Evolutionary conservation across 2,888 invertebrate species (phyloP).

Genomic region (Microdon myrmicae): DNA sequence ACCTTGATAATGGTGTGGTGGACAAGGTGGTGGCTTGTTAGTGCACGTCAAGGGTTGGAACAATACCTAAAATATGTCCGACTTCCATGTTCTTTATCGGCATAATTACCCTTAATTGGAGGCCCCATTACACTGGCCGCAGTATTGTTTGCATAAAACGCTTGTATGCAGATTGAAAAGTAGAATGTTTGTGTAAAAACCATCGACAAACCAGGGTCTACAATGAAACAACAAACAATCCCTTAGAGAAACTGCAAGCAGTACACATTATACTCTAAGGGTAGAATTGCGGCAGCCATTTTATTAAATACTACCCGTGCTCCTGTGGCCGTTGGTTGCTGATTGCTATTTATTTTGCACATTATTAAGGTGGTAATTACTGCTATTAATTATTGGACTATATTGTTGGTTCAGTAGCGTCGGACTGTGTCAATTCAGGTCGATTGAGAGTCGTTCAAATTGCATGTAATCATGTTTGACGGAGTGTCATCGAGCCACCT

Average conservation of each 20-base stretch:
- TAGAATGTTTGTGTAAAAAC: slow-evolving; percentile 11
- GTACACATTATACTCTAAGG: background rate
- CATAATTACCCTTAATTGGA: slow-evolving; percentile 49
- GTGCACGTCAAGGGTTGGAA: slow-evolving; percentile 18
- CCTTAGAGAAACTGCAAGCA: background rate
- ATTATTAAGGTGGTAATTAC: slow-evolving; percentile 33
- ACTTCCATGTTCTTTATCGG: slow-evolving; percentile 45
- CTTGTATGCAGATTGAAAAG: slow-evolving; percentile 33
- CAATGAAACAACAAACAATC: background rate
- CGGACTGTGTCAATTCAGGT: too few species aligned
- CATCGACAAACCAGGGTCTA: too few species aligned
- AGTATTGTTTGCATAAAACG: slow-evolving; percentile 40
- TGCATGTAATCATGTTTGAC: slow-evolving; percentile 3
- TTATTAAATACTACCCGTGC: slow-evolving; percentile 4
- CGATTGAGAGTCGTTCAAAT: too few species aligned
- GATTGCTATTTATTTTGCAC: slow-evolving; percentile 25
- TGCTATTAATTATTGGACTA: slow-evolving; percentile 26
- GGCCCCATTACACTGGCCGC: slow-evolving; percentile 14
- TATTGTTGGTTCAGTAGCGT: too few species aligned
- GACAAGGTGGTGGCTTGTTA: background rate
- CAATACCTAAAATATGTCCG: slow-evolving; percentile 36
- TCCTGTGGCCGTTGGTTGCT: background rate
- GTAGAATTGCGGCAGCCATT: too few species aligned
- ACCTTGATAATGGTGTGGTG: slow-evolving; percentile 1
- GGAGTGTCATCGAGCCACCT: slow-evolving; percentile 6